Percentiles rank a stretch among this genome's conserved stretches.
Conservation (phyloP, 2,797 vertebrate species). For the Enteromius radiatus region DNA sequence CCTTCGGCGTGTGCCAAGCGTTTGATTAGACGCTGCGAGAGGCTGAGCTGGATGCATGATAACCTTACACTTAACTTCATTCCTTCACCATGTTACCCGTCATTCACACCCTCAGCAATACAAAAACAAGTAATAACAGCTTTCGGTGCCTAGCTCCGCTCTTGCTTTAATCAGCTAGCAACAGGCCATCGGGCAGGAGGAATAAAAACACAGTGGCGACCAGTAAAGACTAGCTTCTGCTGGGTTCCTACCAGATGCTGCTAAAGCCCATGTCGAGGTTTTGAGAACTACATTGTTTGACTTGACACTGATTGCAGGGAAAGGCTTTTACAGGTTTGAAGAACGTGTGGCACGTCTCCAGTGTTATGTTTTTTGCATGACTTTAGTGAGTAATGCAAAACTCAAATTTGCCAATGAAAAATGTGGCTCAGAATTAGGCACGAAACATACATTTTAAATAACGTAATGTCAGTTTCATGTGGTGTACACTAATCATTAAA, state of each 20-base stretch:
- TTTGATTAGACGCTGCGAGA: conserved; percentile 52
- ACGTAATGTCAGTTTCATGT: background rate
- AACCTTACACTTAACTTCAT: conserved; percentile 35
- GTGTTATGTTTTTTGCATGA: background rate
- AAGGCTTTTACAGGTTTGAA: background rate
- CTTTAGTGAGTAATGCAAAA: background rate
- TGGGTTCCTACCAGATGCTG: background rate
- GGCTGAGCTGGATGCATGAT: conserved; percentile 30
- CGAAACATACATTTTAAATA: background rate
- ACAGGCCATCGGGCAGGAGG: background rate
- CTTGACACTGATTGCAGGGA: background rate
- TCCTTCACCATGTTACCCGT: conserved; percentile 17
- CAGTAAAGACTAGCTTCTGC: background rate
- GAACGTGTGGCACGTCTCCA: background rate
- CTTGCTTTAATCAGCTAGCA: conserved; percentile 12
- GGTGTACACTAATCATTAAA: background rate
- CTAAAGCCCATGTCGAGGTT: background rate
- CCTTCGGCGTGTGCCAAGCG: background rate
- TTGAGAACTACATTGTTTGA: background rate
- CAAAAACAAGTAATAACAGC: conserved; percentile 37
- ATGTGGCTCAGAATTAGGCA: background rate
- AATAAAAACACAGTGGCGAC: background rate
- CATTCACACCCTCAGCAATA: conserved; percentile 24
- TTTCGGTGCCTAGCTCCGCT: background rate
- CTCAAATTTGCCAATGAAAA: background rate